phyloP scores from a whole-genome alignment of 2,113 vertebrate genomes.

The Gasterosteus aculeatus region DNA sequence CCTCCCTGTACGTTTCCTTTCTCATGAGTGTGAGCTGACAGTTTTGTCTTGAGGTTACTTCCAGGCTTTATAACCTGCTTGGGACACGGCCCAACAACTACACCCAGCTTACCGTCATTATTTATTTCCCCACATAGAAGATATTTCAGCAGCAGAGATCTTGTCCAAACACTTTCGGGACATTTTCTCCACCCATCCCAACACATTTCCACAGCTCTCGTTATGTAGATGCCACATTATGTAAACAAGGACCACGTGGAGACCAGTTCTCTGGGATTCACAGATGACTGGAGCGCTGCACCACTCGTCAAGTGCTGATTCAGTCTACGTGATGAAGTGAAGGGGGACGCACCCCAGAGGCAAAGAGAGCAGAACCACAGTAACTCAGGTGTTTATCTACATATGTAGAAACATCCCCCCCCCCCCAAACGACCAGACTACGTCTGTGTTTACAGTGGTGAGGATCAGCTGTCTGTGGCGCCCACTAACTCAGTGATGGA shows the following conservation, averaged over 20 bases:
- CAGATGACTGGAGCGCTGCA: constrained; percentile 48
- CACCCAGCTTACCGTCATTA: constrained; percentile 38
- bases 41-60: constrained; percentile 32
- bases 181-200: constrained; percentile 2
- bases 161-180: not conserved
- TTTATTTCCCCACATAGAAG: constrained; percentile 38
- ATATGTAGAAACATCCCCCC: constrained; percentile 32
- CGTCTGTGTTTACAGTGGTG: constrained; percentile 59
- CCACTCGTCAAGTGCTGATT: constrained; percentile 62
- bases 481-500: constrained; percentile 38
- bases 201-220: not conserved
- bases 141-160: constrained; percentile 19
- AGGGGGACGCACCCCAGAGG: constrained; percentile 28
- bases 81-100: constrained; percentile 34
- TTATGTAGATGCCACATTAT: constrained; percentile 22
- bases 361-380: constrained; percentile 44
- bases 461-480: constrained; percentile 54
- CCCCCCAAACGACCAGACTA: constrained; percentile 14
- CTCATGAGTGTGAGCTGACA: constrained; percentile 39
- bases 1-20: constrained; percentile 9
- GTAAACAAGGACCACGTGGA: constrained; percentile 52
- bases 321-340: constrained; percentile 58
- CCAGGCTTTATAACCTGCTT: constrained; percentile 27
- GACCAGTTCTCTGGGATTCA: constrained; percentile 41
- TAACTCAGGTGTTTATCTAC: constrained; percentile 16